Evolutionary conservation across 2,113 vertebrate species (phyloP).

Genomic region (Jacana jacana): DNA sequence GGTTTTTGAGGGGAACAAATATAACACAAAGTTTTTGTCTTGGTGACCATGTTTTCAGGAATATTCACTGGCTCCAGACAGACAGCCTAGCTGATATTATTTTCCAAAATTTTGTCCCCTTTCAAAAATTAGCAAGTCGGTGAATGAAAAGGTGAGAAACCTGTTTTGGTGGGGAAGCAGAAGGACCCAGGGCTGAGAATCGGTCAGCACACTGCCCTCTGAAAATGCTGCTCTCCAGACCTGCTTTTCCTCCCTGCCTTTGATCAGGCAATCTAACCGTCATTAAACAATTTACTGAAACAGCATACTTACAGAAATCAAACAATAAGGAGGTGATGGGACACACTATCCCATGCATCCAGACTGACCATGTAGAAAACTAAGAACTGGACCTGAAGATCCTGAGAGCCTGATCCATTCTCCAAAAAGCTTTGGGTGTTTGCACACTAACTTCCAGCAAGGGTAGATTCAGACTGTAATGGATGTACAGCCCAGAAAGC

Average conservation of each 20-base stretch:
- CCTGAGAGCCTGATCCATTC: not conserved
- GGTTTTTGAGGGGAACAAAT: not conserved
- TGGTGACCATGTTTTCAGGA: not conserved
- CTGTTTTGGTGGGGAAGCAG: fast-evolving
- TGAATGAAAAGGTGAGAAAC: not conserved
- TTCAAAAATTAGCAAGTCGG: not conserved
- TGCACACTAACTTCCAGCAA: not conserved
- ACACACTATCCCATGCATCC: not conserved
- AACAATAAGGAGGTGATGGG: not conserved
- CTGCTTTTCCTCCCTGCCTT: not conserved
- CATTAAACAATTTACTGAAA: not conserved
- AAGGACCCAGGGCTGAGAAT: not conserved
- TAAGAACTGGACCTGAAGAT: not conserved
- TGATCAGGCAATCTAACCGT: not conserved
- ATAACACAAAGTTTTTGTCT: not conserved
- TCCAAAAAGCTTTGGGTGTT: not conserved
- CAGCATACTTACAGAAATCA: not conserved
- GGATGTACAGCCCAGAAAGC: not conserved
- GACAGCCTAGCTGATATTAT: not conserved
- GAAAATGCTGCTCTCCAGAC: not conserved
- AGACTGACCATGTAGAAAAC: not conserved
- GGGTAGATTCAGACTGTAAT: not conserved
- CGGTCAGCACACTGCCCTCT: fast-evolving
- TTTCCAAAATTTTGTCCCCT: not conserved
- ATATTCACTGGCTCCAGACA: not conserved